Conservation (phyloP, 2,888 invertebrate species). For the Eulithis prunata region DNA sequence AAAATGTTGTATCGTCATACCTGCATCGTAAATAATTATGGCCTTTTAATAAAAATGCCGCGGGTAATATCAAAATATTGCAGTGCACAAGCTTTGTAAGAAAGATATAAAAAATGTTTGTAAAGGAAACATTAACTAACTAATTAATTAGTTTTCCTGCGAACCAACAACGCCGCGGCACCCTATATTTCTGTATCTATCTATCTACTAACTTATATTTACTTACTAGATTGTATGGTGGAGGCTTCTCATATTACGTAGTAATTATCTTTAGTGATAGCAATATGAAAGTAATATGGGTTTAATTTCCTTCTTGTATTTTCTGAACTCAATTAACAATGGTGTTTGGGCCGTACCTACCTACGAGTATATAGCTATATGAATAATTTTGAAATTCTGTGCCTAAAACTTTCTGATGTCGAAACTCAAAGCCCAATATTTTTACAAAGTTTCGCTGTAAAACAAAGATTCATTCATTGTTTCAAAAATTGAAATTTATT, state of each 20-base stretch:
- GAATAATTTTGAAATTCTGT: not conserved
- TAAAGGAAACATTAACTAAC: slow-evolving; percentile 10
- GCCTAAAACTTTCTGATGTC: not conserved
- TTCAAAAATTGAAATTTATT: not conserved
- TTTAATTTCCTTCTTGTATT: not conserved
- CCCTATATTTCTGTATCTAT: not conserved
- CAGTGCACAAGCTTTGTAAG: slow-evolving; percentile 3
- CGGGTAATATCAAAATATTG: slow-evolving; percentile 4
- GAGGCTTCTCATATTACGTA: slow-evolving; percentile 17
- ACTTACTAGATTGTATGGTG: slow-evolving; percentile 3
- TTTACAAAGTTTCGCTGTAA: not conserved
- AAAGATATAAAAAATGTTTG: slow-evolving; percentile 2
- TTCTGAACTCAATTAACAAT: not conserved
- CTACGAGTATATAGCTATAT: no score
- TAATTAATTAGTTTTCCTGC: slow-evolving; percentile 23
- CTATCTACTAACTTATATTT: slow-evolving; percentile 6
- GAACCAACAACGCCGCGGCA: not conserved
- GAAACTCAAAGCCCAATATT: not conserved
- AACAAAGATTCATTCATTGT: not conserved
- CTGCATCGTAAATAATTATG: slow-evolving; percentile 24
- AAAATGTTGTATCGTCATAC: slow-evolving; percentile 11
- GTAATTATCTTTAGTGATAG: slow-evolving; percentile 12
- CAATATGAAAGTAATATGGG: slow-evolving; percentile 2
- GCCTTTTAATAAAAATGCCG: slow-evolving; percentile 12
- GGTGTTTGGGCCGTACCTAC: not conserved